Conservation (phyloP, 2,888 invertebrate genomes). For the Onthophagus sagittarius region DNA sequence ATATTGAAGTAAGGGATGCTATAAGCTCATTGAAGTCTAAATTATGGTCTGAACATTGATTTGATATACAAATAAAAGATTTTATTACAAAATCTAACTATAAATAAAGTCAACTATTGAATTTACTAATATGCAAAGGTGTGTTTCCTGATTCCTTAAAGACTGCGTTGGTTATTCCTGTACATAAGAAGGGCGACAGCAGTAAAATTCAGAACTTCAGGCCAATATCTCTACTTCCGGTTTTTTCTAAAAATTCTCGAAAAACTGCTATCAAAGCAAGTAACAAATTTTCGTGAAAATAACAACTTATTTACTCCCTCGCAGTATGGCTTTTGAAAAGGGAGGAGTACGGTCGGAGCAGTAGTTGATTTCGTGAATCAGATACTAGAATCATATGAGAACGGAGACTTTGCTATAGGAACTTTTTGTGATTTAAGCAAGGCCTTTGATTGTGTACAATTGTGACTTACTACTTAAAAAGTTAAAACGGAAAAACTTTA, state of each 20-base stretch:
- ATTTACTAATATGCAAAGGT: not conserved
- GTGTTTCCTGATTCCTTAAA: not conserved
- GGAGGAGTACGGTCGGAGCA: not conserved
- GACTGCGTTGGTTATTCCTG: not conserved
- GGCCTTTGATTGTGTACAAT: not conserved
- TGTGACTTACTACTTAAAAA: too few species aligned
- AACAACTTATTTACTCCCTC: not conserved
- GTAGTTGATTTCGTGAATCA: not conserved
- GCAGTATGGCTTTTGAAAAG: not conserved
- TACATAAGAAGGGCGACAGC: not conserved
- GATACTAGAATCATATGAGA: not conserved
- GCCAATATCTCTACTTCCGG: not conserved
- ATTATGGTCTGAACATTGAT: too few species aligned
- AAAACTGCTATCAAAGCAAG: too few species aligned
- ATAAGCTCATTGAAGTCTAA: too few species aligned
- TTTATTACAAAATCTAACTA: not conserved
- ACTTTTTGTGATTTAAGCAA: not conserved
- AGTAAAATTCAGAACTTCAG: not conserved
- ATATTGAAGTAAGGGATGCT: too few species aligned
- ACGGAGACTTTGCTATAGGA: not conserved
- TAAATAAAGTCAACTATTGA: not conserved
- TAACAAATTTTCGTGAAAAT: not conserved
- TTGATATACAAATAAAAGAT: not conserved
- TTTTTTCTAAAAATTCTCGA: not conserved
- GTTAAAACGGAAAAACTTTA: too few species aligned